phyloP scores from a whole-genome alignment of 2,888 invertebrate species.

The Noctua comes region DNA sequence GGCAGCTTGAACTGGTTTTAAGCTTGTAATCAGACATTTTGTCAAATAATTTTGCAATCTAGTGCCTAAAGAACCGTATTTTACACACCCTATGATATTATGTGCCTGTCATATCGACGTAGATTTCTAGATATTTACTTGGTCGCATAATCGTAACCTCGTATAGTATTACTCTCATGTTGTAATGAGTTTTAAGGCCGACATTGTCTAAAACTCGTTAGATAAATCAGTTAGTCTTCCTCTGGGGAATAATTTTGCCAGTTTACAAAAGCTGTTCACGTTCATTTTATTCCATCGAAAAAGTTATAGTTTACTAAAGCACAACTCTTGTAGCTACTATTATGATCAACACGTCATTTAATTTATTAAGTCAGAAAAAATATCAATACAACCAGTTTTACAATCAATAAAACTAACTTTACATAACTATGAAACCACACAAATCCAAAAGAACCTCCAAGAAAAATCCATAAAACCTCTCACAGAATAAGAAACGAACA shows the following conservation, averaged over 20 bases:
- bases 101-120: not conserved
- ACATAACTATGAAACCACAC: not conserved
- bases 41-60: slow-evolving; percentile 17
- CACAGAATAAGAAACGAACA: slow-evolving; percentile 31
- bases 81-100: not conserved
- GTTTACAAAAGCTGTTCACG: not conserved
- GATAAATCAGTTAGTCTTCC: not conserved
- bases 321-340: too few relatives aligned
- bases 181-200: not conserved
- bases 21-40: slow-evolving; percentile 7
- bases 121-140: not conserved
- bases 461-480: slow-evolving; percentile 3
- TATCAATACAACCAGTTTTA: not conserved
- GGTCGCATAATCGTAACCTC: not conserved
- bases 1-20: slow-evolving; percentile 13
- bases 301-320: too few relatives aligned
- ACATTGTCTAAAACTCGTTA: not conserved
- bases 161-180: not conserved
- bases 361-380: not conserved
- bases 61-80: not conserved
- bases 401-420: not conserved
- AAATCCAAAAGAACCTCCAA: not conserved
- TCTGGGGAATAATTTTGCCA: not conserved
- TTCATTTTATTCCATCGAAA: not conserved
- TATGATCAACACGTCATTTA: not conserved